phyloP scores from a whole-genome alignment of 1,140 invertebrate genomes.

The Elymnias hypermnestra region DNA sequence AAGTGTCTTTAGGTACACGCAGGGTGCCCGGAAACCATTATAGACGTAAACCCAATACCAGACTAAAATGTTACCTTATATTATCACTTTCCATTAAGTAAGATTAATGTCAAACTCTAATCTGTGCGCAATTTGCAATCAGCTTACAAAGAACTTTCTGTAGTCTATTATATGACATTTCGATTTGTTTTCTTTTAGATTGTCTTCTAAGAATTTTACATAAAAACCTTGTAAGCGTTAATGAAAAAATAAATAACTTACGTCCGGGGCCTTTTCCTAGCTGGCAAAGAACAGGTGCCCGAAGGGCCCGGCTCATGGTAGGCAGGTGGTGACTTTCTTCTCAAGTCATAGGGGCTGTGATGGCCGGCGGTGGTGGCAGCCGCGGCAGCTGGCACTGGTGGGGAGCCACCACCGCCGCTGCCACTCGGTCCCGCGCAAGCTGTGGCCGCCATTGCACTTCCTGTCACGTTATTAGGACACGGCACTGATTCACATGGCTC shows the following conservation, averaged over 20 bases:
- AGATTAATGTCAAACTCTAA: too few species aligned
- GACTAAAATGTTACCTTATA: too few species aligned
- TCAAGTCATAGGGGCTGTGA: slow-evolving; percentile 90
- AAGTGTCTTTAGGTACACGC: too few species aligned
- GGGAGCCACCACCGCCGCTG: slow-evolving; percentile 57
- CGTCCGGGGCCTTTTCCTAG: slow-evolving; percentile 88
- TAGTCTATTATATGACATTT: too few species aligned
- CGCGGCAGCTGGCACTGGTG: slow-evolving; percentile 58
- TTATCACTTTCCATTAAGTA: too few species aligned
- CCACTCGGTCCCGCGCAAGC: slow-evolving; percentile 65
- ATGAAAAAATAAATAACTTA: slow-evolving; percentile 52
- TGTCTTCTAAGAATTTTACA: too few species aligned
- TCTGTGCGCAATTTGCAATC: too few species aligned
- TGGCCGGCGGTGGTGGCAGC: slow-evolving; percentile 78
- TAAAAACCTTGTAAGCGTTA: too few species aligned
- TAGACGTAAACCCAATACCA: too few species aligned
- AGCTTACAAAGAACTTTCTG: too few species aligned
- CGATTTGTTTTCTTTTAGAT: too few species aligned
- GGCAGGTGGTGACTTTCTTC: slow-evolving; percentile 78
- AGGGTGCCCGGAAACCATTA: too few species aligned
- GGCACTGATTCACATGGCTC: slow-evolving; percentile 85
- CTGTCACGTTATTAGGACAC: slow-evolving; percentile 81
- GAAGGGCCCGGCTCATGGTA: slow-evolving; percentile 78
- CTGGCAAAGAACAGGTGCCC: slow-evolving; percentile 83
- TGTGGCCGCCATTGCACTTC: slow-evolving; percentile 68